Conservation (phyloP, 2,113 vertebrate genomes). For the Brachionichthys hirsutus region DNA sequence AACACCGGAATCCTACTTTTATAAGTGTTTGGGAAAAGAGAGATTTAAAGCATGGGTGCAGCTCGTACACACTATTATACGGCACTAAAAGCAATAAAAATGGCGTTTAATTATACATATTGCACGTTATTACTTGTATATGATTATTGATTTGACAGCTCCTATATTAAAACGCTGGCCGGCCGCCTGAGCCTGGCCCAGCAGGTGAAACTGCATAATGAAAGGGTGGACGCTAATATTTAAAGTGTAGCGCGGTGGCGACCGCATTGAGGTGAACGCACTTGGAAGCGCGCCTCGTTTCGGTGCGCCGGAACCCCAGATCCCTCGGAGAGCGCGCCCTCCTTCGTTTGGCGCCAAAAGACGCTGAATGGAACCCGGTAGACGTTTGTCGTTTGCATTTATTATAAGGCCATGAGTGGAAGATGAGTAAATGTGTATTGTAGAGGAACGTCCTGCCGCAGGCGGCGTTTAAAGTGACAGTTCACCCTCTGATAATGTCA, state of each 20-base stretch:
- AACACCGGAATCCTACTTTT: neutral
- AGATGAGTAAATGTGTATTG: no score
- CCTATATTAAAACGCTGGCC: neutral
- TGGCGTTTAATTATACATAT: neutral
- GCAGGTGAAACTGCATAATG: neutral
- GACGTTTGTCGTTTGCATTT: no score
- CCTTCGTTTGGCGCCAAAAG: constrained; percentile 5
- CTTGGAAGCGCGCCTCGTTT: constrained; percentile 1
- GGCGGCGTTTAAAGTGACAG: no score
- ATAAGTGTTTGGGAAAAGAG: neutral
- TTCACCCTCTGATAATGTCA: no score
- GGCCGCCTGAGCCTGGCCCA: neutral
- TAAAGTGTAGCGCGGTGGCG: neutral
- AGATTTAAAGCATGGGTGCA: neutral
- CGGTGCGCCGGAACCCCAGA: no score
- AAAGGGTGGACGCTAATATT: constrained; percentile 20
- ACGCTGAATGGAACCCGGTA: constrained; percentile 34
- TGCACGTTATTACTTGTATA: neutral
- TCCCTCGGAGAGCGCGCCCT: no score
- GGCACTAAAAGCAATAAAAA: neutral
- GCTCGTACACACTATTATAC: neutral
- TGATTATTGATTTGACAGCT: constrained; percentile 12
- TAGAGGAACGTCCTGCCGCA: no score
- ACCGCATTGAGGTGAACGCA: neutral
- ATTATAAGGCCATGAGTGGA: no score